Evolutionary conservation across 2,797 vertebrate genomes (phyloP).

Genomic region (Aselliscus stoliczkanus): DNA sequence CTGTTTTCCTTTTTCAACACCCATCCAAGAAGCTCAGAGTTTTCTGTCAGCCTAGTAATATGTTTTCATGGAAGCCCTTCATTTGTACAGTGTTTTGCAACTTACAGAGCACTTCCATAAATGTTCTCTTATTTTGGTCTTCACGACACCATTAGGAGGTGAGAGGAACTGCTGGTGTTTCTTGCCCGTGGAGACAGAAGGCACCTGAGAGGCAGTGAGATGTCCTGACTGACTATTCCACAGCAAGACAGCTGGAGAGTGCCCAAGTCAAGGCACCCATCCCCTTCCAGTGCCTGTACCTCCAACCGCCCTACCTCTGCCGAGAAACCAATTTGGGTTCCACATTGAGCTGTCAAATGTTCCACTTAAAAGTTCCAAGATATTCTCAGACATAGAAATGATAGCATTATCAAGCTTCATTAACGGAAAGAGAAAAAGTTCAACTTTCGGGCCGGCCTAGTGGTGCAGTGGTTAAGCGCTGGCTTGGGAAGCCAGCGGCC

Average conservation of each 20-base stretch:
- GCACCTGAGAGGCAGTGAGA: not conserved
- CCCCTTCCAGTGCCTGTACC: not conserved
- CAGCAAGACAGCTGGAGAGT: not conserved
- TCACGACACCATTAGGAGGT: not conserved
- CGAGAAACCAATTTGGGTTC: not conserved
- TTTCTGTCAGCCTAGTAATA: not conserved
- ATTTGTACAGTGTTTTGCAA: not conserved
- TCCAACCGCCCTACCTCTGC: not conserved
- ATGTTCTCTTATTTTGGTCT: not conserved
- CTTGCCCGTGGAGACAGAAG: not conserved
- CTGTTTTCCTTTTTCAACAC: not conserved
- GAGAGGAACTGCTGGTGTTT: not conserved
- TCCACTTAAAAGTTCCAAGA: not conserved
- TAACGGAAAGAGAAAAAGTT: not conserved
- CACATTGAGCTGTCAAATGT: not conserved
- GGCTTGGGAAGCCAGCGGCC: too few relatives aligned
- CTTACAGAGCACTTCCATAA: not conserved
- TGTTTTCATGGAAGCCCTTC: not conserved
- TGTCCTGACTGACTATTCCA: too few relatives aligned
- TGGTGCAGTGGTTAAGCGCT: too few relatives aligned
- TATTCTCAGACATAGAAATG: not conserved
- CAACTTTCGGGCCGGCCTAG: too few relatives aligned
- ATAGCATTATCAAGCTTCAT: not conserved
- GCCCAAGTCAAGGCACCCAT: accelerated
- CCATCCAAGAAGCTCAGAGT: not conserved